A percentile compares a stretch with the other conserved stretches of the same genome.
Conservation (phyloP, 2,113 vertebrate species). For the Falco punctatus region DNA sequence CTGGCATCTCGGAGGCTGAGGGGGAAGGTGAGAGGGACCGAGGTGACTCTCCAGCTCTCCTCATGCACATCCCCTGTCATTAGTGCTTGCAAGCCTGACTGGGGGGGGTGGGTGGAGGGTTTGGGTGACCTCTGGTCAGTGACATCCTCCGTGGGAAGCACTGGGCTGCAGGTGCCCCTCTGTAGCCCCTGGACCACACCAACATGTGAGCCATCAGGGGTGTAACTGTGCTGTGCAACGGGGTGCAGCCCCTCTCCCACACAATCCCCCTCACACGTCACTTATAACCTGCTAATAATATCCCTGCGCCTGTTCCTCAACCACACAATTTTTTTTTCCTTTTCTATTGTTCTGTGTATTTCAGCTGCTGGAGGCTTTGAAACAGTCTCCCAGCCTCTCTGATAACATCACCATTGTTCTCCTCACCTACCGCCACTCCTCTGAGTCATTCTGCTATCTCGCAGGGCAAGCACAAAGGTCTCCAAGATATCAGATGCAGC, state of each 20-base stretch:
- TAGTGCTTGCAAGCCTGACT: background rate
- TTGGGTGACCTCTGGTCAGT: background rate
- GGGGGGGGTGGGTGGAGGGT: too few relatives aligned
- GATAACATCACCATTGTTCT: background rate
- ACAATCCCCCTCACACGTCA: background rate
- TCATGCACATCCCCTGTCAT: rapidly evolving
- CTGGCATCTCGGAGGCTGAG: rapidly evolving
- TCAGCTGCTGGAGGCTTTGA: background rate
- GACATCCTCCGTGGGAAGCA: background rate
- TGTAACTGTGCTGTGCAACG: rapidly evolving
- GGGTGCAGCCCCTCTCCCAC: background rate
- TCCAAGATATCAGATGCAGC: background rate
- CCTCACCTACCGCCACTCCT: background rate
- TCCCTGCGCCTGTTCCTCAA: background rate
- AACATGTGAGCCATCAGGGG: rapidly evolving
- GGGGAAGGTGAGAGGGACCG: background rate
- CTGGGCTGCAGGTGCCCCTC: background rate
- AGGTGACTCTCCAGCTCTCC: background rate
- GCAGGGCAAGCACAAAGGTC: background rate
- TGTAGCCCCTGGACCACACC: background rate
- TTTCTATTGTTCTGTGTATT: background rate
- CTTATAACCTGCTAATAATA: background rate
- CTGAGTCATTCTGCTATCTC: conserved; percentile 1
- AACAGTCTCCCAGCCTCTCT: background rate
- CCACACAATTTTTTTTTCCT: background rate